Percentiles rank a stretch among this genome's conserved stretches.
Conservation (phyloP, 2,797 vertebrate genomes). For the Eulemur coronatus region DNA sequence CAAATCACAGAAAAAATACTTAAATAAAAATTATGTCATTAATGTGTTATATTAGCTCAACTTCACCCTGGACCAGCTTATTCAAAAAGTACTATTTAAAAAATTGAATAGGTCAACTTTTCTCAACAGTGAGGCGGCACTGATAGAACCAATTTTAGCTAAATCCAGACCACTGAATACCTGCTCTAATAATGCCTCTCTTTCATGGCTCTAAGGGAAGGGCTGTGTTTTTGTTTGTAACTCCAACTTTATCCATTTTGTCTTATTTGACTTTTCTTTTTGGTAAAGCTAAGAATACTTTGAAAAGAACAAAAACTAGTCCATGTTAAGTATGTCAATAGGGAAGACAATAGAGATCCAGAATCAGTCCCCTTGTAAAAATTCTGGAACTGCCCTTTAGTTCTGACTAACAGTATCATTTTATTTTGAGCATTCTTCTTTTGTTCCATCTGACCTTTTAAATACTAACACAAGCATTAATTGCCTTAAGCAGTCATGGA, state of each 20-base stretch:
- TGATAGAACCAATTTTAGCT: constrained; percentile 46
- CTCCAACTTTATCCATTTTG: not conserved
- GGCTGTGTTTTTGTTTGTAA: not conserved
- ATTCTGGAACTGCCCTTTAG: not conserved
- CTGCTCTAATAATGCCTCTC: not conserved
- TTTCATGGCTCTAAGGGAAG: not conserved
- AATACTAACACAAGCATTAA: not conserved
- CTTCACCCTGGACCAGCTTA: not conserved
- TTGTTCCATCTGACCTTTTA: constrained; percentile 37
- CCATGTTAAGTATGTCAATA: not conserved
- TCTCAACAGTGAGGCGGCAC: constrained; percentile 62
- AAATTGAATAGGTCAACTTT: constrained; percentile 49
- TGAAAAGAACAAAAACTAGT: not conserved
- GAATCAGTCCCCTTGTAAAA: not conserved
- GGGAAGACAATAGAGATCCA: not conserved
- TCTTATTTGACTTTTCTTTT: not conserved
- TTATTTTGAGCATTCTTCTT: not conserved
- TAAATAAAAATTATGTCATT: constrained; percentile 11
- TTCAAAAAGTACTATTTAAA: constrained; percentile 58
- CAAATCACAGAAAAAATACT: not conserved
- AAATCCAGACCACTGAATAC: constrained; percentile 17
- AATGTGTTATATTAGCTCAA: not conserved
- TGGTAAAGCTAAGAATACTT: not conserved
- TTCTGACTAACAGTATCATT: not conserved
- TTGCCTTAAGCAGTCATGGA: not conserved